These are phyloP conservation scores for Phyllotreta cruciferae DNA, from an alignment of 2,888 invertebrate genomes.

Conservation along the genomic window DNA sequence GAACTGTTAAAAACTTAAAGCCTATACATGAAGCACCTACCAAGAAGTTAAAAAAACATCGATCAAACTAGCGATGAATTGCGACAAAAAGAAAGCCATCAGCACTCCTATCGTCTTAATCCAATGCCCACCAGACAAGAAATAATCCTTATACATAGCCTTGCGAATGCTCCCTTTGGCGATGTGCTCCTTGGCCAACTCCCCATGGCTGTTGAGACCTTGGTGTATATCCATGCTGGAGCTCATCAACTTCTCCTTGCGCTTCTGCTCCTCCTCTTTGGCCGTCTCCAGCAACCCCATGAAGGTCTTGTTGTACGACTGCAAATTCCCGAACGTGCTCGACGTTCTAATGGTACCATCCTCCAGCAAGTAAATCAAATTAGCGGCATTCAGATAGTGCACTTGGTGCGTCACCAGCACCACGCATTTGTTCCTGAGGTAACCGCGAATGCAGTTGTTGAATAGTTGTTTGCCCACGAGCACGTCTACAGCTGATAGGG, in stretches of 20 bases:
- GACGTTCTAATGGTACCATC: slow-evolving; percentile 62
- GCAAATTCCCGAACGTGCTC: slow-evolving; percentile 70
- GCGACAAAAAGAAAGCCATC: slow-evolving; percentile 49
- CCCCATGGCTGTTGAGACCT: slow-evolving; percentile 43
- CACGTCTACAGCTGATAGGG: slow-evolving; percentile 87
- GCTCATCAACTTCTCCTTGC: background rate
- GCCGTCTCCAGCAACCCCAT: slow-evolving; percentile 64
- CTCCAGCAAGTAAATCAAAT: slow-evolving; percentile 65
- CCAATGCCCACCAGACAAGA: slow-evolving; percentile 76
- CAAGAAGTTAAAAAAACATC: slow-evolving; percentile 84
- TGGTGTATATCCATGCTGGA: too few species aligned
- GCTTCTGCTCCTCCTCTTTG: slow-evolving; percentile 36
- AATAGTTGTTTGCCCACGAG: slow-evolving; percentile 87
- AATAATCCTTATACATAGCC: slow-evolving; percentile 71
- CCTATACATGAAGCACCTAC: slow-evolving; percentile 61
- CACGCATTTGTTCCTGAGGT: slow-evolving; percentile 70
- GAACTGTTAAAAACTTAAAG: background rate
- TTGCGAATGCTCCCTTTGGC: slow-evolving; percentile 65
- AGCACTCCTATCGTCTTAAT: slow-evolving; percentile 60
- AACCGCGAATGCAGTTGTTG: slow-evolving; percentile 74
- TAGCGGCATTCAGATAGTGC: slow-evolving; percentile 67
- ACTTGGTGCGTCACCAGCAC: slow-evolving; percentile 78
- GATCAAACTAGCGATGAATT: slow-evolving; percentile 69
- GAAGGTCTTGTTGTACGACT: slow-evolving; percentile 75
- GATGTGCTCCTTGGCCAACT: slow-evolving; percentile 64